Conservation (phyloP, 23 tunicate species). For the Styela clava region DNA sequence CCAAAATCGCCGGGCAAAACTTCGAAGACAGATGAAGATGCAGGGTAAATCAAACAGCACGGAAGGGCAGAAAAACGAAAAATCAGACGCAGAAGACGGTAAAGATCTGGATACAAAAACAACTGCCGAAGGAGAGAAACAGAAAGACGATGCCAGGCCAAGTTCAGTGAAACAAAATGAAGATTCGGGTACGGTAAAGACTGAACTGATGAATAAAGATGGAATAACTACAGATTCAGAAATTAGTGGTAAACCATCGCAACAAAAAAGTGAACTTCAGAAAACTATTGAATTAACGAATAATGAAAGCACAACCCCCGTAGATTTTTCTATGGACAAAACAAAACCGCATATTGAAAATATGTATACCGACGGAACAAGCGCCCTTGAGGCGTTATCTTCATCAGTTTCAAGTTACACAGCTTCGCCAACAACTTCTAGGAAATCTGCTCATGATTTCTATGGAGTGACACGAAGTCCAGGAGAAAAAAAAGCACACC, state of each 20-base stretch:
- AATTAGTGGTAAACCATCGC: not conserved
- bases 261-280: conserved; percentile 2
- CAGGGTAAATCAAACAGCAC: conserved; percentile 50
- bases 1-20: conserved; percentile 90
- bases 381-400: conserved; percentile 10
- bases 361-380: conserved; percentile 1
- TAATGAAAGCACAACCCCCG: not conserved
- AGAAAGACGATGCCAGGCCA: not conserved
- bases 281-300: not conserved
- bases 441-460: conserved; percentile 8
- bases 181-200: not conserved
- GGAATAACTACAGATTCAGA: not conserved
- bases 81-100: conserved; percentile 8
- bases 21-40: conserved; percentile 90
- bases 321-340: conserved; percentile 20
- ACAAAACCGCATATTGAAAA: not conserved
- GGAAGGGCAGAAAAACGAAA: conserved; percentile 11
- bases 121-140: not conserved
- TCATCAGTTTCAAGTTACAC: conserved; percentile 28
- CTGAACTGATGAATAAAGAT: not conserved
- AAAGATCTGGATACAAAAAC: conserved; percentile 6
- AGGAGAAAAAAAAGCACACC: conserved; percentile 5
- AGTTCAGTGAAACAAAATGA: not conserved
- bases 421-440: not conserved
- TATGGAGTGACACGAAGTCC: conserved; percentile 17